Base-by-base conservation (phyloP, 35 echinoderm and acorn worm species). In the Ptychodera flava region DNA sequence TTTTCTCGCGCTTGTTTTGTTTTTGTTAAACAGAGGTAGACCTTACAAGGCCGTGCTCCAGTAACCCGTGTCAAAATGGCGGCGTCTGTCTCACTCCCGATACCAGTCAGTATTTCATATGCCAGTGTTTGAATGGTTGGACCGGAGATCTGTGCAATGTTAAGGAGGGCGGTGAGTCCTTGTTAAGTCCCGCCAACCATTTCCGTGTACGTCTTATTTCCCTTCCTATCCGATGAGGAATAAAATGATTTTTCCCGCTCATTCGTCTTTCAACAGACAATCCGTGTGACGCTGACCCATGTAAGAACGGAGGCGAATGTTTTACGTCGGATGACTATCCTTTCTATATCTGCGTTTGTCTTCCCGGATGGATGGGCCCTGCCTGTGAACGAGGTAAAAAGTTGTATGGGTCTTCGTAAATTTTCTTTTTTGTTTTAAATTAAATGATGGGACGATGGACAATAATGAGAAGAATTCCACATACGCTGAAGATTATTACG, bases 41-140 rank as follows among this genome's bases (percentile, higher is more conserved):
- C 22, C 45, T 22, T 12, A 22, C 6, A 6, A 64, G 22, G 29
- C 94, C 94, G 16, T 96, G 94, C 89, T 37, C 38, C 22, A 78
- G n/a, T 32, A 85, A 78, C 79, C 91, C 88, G 29, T 95, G 93
- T 86, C 14, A 80, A 38, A 92, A 89, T 90, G 90, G 84, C 32
- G 93, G 84, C 36, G 89, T 87, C 34, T 95, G 93, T 37, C 45
- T 12, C 22, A 64, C 45, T 22, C 45, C 45, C 6, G 45, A 64
- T 6, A 22, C 6, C 22, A 22, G 22, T 64, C 6, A 22, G 6
- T 64, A 64, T 64, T 64, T 64, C 45, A 64, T 64, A 6, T 64
- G 45, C 45, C 45, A 64, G 22, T 64, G 45, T 64, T 64, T 64
- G 22, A 22, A 64, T 64, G 45, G 45, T 6, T 64, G 45, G 45